Percentiles rank a stretch among this genome's conserved stretches.
Conservation (phyloP, 2,113 vertebrate genomes). For the Pollimyrus isidori region DNA sequence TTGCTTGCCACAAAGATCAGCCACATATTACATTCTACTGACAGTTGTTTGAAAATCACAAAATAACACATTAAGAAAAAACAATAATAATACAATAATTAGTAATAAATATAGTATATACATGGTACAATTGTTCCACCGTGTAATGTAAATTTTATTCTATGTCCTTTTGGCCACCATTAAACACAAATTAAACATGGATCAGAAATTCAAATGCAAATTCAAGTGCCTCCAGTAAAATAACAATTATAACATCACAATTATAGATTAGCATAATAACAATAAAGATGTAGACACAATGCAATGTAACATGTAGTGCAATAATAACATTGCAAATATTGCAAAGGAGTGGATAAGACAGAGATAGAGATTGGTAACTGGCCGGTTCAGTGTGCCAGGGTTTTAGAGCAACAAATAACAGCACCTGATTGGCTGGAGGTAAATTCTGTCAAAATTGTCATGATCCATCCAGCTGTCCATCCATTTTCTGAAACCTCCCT, state of each 20-base stretch:
- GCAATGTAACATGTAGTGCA: neutral
- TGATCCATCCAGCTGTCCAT: neutral
- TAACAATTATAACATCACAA: neutral
- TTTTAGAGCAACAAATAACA: neutral
- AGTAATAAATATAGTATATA: neutral
- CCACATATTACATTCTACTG: neutral
- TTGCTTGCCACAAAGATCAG: neutral
- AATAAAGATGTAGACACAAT: neutral
- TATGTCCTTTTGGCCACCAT: neutral
- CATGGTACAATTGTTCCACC: neutral
- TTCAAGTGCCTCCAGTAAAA: neutral
- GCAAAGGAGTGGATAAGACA: neutral
- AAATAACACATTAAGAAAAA: neutral
- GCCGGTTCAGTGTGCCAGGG: neutral
- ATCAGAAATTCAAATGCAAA: neutral
- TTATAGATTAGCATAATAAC: neutral
- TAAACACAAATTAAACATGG: neutral
- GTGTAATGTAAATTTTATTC: neutral
- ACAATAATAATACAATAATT: neutral
- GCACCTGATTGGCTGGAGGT: neutral
- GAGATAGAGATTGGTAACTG: neutral
- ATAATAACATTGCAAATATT: neutral
- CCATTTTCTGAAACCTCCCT: neutral
- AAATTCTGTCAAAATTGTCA: neutral
- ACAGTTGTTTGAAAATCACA: neutral